Evolutionary conservation across 2,888 invertebrate genomes (phyloP).

Genomic region (Polietes domitor): DNA sequence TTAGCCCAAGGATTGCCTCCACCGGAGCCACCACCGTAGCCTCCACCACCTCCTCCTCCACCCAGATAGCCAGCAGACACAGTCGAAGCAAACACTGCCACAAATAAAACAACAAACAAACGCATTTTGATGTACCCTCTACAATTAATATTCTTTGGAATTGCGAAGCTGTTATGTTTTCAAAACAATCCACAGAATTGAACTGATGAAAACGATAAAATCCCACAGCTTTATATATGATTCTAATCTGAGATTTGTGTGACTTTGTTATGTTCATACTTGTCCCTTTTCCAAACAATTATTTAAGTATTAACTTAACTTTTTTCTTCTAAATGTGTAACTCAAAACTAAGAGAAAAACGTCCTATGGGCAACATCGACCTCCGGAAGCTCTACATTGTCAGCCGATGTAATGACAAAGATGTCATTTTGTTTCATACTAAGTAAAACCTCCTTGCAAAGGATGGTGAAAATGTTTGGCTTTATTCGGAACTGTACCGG

Average conservation of each 20-base stretch:
- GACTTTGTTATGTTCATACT: slow-evolving; percentile 30
- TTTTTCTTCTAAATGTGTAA: background rate
- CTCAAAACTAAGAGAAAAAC: too few species aligned
- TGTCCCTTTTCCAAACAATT: slow-evolving; percentile 58
- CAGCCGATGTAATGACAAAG: too few species aligned
- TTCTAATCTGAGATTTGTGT: slow-evolving; percentile 27
- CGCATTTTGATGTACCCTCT: slow-evolving; percentile 43
- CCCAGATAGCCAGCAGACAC: slow-evolving; percentile 51
- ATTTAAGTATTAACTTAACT: slow-evolving; percentile 46
- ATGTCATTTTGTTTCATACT: too few species aligned
- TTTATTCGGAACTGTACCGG: too few species aligned
- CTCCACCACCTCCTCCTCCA: slow-evolving; percentile 52
- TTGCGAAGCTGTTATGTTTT: slow-evolving; percentile 30
- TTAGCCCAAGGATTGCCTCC: slow-evolving; percentile 23
- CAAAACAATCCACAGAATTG: slow-evolving; percentile 35
- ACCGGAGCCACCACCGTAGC: slow-evolving; percentile 32
- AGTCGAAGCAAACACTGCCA: slow-evolving; percentile 18
- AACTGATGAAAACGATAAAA: slow-evolving; percentile 51
- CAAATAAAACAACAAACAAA: slow-evolving; percentile 31
- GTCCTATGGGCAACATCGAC: too few species aligned
- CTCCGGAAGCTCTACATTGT: too few species aligned
- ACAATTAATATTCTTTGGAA: background rate
- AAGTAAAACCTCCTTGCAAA: too few species aligned
- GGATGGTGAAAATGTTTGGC: too few species aligned
- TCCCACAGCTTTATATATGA: slow-evolving; percentile 56